phyloP scores from a whole-genome alignment of 2,797 vertebrate genomes.

The Salarias fasciatus region DNA sequence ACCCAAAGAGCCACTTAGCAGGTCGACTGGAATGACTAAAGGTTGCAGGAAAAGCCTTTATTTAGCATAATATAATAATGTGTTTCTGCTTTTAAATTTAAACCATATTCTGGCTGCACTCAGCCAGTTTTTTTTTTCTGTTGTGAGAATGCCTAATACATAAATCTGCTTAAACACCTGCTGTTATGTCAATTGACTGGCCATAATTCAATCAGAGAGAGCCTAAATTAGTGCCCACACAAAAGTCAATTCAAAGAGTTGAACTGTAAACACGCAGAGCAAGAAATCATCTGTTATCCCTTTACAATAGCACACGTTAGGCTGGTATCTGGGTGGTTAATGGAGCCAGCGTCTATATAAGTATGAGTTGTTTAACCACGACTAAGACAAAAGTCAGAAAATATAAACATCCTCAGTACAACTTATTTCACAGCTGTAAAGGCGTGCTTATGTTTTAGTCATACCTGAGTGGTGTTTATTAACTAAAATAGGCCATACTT shows the following conservation, averaged over 20 bases:
- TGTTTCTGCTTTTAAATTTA: conserved; percentile 36
- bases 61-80: conserved; percentile 21
- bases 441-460: conserved; percentile 58
- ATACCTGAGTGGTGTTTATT: conserved; percentile 55
- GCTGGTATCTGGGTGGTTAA: conserved; percentile 30
- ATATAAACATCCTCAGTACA: conserved; percentile 42
- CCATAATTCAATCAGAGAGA: conserved; percentile 47
- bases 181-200: conserved; percentile 48
- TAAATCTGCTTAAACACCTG: conserved; percentile 35
- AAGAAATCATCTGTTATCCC: conserved; percentile 33
- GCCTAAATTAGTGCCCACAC: conserved; percentile 22
- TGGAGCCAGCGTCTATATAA: conserved; percentile 8
- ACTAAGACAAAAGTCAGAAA: conserved; percentile 12
- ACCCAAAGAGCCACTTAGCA: conserved; percentile 15
- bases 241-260: conserved; percentile 40
- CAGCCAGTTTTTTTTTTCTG: conserved; percentile 27
- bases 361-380: conserved; percentile 3
- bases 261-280: conserved; percentile 31
- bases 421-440: conserved; percentile 15
- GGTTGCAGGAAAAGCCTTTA: conserved; percentile 12
- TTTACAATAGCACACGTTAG: conserved; percentile 13
- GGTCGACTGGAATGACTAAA: conserved; percentile 36
- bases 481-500: conserved; percentile 49
- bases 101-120: conserved; percentile 9
- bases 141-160: conserved; percentile 23